phyloP scores from a whole-genome alignment of 2,888 invertebrate genomes.

The Cryptus viduatorius region DNA sequence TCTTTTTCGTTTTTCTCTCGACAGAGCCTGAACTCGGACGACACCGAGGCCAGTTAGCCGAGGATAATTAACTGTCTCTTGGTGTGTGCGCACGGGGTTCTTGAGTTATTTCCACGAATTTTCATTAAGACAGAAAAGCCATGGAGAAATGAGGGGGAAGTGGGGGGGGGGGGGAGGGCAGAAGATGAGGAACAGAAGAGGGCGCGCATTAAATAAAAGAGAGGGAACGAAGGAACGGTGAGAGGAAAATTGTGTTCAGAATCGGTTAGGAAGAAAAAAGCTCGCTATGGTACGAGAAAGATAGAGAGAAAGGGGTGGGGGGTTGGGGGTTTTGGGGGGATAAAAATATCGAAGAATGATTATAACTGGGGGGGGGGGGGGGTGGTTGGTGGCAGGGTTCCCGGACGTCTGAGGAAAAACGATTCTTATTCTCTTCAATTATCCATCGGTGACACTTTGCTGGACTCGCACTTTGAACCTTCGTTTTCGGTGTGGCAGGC shows the following conservation, averaged over 20 bases:
- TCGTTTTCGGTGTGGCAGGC: constrained; percentile 38
- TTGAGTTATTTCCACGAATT: constrained; percentile 66
- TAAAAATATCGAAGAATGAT: constrained; percentile 46
- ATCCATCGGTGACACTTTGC: constrained; percentile 66
- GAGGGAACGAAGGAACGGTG: background rate
- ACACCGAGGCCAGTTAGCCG: constrained; percentile 63
- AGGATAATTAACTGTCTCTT: constrained; percentile 67
- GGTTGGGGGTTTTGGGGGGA: background rate
- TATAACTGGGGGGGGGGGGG: constrained; percentile 28
- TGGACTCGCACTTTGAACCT: constrained; percentile 64
- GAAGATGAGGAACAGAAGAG: constrained; percentile 27
- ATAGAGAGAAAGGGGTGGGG: background rate
- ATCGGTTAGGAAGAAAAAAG: constrained; percentile 31
- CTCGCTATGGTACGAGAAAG: constrained; percentile 22
- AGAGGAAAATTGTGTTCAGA: constrained; percentile 18
- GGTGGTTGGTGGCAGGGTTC: constrained; percentile 8
- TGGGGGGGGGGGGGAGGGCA: background rate
- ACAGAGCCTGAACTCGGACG: constrained; percentile 36
- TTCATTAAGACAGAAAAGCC: constrained; percentile 62
- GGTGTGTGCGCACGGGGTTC: constrained; percentile 30
- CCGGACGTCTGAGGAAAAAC: constrained; percentile 43
- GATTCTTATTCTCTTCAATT: constrained; percentile 66
- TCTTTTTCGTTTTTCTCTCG: constrained; percentile 45
- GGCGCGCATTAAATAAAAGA: constrained; percentile 41
- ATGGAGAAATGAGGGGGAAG: constrained; percentile 42